Evolutionary conservation across 2,797 vertebrate genomes (phyloP).

Genomic region (Loris lydekkerianus): DNA sequence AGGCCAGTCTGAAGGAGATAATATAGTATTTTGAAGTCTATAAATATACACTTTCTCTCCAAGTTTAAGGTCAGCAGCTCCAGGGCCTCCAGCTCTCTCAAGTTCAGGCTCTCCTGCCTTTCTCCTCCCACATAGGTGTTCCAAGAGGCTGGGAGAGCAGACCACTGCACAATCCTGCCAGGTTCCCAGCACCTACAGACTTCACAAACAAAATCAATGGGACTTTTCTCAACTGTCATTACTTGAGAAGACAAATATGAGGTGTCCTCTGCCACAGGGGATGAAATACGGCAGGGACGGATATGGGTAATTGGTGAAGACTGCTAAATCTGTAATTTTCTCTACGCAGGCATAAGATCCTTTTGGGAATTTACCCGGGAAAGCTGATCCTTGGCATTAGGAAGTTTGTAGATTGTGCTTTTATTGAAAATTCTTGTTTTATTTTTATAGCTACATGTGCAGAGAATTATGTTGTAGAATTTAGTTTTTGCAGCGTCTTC

Average conservation of each 20-base stretch:
- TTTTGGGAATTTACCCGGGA: not conserved
- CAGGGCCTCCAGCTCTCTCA: not conserved
- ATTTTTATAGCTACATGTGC: not conserved
- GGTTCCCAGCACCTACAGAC: not conserved
- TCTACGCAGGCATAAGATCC: too few relatives aligned
- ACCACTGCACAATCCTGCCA: not conserved
- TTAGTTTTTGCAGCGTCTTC: not conserved
- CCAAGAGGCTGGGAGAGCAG: not conserved
- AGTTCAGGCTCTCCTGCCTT: not conserved
- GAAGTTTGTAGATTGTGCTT: not conserved
- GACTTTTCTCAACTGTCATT: not conserved
- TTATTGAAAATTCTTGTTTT: not conserved
- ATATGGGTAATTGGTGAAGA: not conserved
- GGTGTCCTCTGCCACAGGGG: not conserved
- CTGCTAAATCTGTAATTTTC: not conserved
- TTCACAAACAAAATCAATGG: not conserved
- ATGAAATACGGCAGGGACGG: too few relatives aligned
- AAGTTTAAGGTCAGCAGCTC: not conserved
- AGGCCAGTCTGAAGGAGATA: not conserved
- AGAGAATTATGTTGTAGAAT: not conserved
- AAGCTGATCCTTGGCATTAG: not conserved
- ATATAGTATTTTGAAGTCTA: not conserved
- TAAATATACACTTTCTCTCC: not conserved
- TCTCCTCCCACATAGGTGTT: not conserved
- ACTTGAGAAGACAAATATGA: not conserved